These are phyloP conservation scores for Spilogale gracilis DNA, from an alignment of 2,113 vertebrate species.

Conservation along the genomic window DNA sequence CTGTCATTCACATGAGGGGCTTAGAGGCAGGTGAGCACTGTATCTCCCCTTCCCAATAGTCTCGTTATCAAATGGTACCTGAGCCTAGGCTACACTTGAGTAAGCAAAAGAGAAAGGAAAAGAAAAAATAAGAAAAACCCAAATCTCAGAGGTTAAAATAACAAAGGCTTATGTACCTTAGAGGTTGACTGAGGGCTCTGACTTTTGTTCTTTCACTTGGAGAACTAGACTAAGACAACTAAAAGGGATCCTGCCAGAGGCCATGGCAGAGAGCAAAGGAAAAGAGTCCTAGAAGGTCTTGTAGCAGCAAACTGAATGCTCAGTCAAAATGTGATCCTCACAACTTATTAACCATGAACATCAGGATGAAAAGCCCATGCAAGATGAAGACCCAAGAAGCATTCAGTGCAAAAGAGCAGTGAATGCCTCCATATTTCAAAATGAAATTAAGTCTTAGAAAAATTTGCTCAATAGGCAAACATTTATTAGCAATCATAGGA, in stretches of 20 bases:
- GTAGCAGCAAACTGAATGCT: not conserved
- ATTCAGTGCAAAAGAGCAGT: not conserved
- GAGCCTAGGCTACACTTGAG: not conserved
- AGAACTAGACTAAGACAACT: not conserved
- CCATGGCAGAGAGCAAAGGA: not conserved
- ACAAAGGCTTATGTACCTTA: not conserved
- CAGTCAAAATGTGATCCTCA: not conserved
- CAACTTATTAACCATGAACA: not conserved
- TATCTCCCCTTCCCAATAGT: not conserved
- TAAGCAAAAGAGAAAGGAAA: not conserved
- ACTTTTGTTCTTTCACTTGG: not conserved
- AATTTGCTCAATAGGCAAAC: not conserved
- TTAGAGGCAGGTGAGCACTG: not conserved
- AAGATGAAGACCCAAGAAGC: not conserved
- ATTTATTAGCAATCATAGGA: not conserved
- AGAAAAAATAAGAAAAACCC: not conserved
- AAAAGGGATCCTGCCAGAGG: not conserved
- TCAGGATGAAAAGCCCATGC: rapidly evolving
- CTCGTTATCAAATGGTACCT: not conserved
- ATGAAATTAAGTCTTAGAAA: not conserved
- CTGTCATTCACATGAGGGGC: not conserved
- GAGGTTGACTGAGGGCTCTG: not conserved
- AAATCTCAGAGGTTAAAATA: not conserved
- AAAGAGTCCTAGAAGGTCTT: not conserved
- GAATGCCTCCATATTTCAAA: not conserved